phyloP scores from a whole-genome alignment of 2,113 vertebrate genomes.

The Neolamprologus kungweensis region DNA sequence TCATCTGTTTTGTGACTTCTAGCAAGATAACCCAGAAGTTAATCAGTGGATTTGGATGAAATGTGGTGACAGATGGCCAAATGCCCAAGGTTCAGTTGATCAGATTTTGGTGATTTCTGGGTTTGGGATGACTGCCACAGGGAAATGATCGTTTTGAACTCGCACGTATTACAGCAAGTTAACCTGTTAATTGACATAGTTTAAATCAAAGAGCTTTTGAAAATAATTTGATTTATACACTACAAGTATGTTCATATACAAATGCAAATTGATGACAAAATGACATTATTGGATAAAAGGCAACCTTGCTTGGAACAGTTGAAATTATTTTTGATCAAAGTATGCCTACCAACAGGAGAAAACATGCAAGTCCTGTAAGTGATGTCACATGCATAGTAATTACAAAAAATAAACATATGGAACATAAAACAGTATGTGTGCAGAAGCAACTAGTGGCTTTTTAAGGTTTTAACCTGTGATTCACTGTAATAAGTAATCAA shows the following conservation, averaged over 20 bases:
- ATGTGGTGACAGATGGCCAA: conserved; percentile 29
- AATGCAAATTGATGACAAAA: background rate
- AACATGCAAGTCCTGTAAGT: background rate
- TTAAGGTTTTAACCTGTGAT: background rate
- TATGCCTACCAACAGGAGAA: background rate
- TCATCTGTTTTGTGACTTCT: background rate
- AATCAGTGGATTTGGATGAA: conserved; percentile 40
- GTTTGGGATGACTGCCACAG: conserved; percentile 13
- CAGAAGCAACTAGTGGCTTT: background rate
- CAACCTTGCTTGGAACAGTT: background rate
- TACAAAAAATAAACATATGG: background rate
- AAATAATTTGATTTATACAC: background rate
- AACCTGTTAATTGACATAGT: background rate
- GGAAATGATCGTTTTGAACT: background rate
- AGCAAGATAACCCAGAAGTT: conserved; percentile 8
- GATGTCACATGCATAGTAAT: background rate
- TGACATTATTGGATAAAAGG: background rate
- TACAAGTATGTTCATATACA: background rate
- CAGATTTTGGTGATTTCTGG: conserved; percentile 13
- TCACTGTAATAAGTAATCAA: background rate
- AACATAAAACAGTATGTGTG: background rate
- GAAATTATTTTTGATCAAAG: background rate
- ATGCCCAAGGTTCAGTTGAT: conserved; percentile 21
- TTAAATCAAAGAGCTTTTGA: background rate
- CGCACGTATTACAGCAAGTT: background rate